Base-by-base conservation (phyloP, 2,888 invertebrate species). In the Smittia aterrima region DNA sequence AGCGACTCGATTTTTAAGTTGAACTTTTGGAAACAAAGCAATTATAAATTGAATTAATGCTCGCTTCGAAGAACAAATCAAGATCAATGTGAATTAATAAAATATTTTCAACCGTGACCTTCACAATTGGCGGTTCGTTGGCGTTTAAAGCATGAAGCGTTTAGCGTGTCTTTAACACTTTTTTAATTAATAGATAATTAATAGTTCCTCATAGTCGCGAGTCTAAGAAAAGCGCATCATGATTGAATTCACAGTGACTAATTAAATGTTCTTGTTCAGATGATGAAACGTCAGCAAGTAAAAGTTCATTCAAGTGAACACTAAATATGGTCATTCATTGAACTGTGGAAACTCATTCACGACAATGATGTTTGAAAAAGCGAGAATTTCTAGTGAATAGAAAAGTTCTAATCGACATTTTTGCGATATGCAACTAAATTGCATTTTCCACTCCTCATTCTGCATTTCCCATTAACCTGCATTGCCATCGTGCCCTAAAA, bases 11-110 rank as follows among this genome's bases (percentile, higher is more conserved):
- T 47, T 16, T 47, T 47, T 47, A 3, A 47, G 7, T 47, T 47
- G 47, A 47, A 47, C 47, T 47, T 38, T 47, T 47, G 47, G 11
- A 47, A 47, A 6, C 47, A 47, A 47, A 47, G n/a, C 47, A 16
- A 47, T 47, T 47, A 47, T 9, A 22, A 58, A 18, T 18, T 7
- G 22, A 18, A 58, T 58, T 58, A 20, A 18, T 18, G 18, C 20
- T 22, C 9, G 22, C 22, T 67, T 67, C 13, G 22, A 67, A n/a
- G 27, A 67, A 18, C 25, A 54, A 70, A 70, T 54, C 70, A 70
- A 70, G 70, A 54, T 70, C 70, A 70, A 70, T 70, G 70, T 54
- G 47, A 47, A 47, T 47, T 47, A 47, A 47, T 47, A 11, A 47
- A 47, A 47, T 47, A n/a, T 47, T 47, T 47, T n/a, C 16, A 16